These are phyloP conservation scores for Trichosurus vulpecula DNA, from an alignment of 2,797 vertebrate species.

Conservation along the genomic window DNA sequence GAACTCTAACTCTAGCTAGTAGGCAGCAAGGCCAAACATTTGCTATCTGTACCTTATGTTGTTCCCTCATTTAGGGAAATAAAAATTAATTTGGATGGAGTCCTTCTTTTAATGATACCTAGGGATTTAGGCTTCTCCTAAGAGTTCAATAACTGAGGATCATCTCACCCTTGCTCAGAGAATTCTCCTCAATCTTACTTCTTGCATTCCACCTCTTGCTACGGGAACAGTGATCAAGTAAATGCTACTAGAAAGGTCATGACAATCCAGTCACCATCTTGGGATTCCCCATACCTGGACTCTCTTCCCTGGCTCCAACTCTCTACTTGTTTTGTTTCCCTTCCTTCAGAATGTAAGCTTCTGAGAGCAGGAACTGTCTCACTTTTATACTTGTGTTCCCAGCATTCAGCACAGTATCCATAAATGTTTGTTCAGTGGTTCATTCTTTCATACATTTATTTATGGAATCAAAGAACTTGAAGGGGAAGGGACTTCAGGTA, in stretches of 20 bases:
- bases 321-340: not conserved
- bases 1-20: not conserved
- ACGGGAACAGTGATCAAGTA: not conserved
- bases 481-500: not conserved
- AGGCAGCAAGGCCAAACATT: not conserved
- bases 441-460: not conserved
- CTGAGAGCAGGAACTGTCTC: not conserved
- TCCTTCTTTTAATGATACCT: not conserved
- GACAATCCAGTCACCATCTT: not conserved
- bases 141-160: not conserved
- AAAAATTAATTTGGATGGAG: not conserved
- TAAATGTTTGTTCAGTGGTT: not conserved
- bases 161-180: not conserved
- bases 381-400: not conserved
- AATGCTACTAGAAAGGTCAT: not conserved
- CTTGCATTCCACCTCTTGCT: not conserved
- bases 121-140: not conserved
- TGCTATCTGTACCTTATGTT: not conserved
- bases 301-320: not conserved
- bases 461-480: not conserved
- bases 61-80: not conserved
- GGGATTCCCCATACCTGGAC: not conserved
- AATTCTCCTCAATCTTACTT: not conserved
- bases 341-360: not conserved
- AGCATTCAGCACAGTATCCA: not conserved